phyloP scores from a whole-genome alignment of 2,797 vertebrate genomes.

The Selene dorsalis region DNA sequence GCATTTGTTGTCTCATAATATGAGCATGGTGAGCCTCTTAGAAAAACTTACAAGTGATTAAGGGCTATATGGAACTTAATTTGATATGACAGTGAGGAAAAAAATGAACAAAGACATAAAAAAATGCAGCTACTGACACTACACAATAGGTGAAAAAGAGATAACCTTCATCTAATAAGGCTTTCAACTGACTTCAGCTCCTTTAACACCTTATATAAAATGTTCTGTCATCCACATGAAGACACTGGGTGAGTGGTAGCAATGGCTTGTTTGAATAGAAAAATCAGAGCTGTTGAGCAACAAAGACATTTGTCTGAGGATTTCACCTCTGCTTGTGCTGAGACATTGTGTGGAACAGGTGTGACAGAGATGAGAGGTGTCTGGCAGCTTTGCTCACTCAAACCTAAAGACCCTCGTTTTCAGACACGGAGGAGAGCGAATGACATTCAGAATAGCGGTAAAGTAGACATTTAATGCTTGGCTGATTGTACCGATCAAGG shows the following conservation, averaged over 20 bases:
- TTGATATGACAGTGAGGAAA: constrained; percentile 4
- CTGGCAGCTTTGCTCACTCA: constrained; percentile 31
- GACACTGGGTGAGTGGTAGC: not conserved
- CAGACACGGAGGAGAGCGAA: constrained; percentile 44
- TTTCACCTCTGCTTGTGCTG: constrained; percentile 19
- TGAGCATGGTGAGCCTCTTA: not conserved
- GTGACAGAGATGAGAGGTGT: constrained; percentile 36
- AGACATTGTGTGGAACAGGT: constrained; percentile 17
- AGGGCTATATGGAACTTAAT: not conserved
- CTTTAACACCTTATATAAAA: constrained; percentile 6
- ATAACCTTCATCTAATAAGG: constrained; percentile 29
- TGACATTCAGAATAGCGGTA: constrained; percentile 58
- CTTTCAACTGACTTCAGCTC: constrained; percentile 16
- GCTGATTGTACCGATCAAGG: constrained; percentile 50
- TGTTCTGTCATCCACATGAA: constrained; percentile 22
- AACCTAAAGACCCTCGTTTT: constrained; percentile 39
- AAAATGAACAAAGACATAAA: not conserved
- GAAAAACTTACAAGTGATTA: constrained; percentile 7
- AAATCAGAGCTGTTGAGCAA: constrained; percentile 26
- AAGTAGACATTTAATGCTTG: constrained; percentile 60
- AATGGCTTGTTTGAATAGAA: not conserved
- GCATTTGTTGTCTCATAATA: constrained; percentile 6
- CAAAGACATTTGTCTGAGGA: not conserved
- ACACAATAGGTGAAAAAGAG: not conserved
- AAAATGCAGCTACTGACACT: not conserved